phyloP scores from a whole-genome alignment of 2,113 vertebrate species.

The Phodopus roborovskii region DNA sequence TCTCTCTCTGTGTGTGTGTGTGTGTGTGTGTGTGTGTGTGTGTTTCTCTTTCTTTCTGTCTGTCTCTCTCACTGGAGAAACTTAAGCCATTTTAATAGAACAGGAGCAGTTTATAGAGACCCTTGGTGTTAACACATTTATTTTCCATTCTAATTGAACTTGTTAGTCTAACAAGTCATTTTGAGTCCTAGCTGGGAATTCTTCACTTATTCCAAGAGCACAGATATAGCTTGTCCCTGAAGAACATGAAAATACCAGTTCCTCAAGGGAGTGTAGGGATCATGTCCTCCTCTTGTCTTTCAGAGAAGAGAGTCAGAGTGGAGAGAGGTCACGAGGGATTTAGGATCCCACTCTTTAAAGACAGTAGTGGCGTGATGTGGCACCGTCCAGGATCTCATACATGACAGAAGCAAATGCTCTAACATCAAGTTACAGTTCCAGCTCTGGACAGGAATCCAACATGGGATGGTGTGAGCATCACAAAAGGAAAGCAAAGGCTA shows the following conservation, averaged over 20 bases:
- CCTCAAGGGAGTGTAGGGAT: neutral
- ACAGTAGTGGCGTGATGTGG: neutral
- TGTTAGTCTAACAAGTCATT: neutral
- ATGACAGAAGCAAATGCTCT: neutral
- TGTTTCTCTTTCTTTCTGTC: neutral
- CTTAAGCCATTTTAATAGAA: conserved; percentile 6
- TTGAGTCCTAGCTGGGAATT: neutral
- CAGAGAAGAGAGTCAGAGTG: neutral
- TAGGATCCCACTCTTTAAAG: too few relatives aligned
- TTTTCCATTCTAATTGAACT: conserved; percentile 9
- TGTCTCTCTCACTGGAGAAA: neutral
- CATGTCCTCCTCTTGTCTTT: neutral
- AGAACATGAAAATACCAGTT: neutral
- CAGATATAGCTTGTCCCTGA: neutral
- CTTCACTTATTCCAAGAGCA: neutral
- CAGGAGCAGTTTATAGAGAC: neutral
- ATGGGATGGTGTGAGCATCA: neutral
- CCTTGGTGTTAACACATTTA: neutral
- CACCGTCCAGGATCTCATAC: neutral
- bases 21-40: neutral
- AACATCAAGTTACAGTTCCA: neutral
- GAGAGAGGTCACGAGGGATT: too few relatives aligned
- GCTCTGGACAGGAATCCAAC: neutral
- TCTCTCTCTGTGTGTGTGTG: neutral
- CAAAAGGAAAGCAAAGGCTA: neutral